Base-by-base conservation (phyloP, 2,888 invertebrate species). In the Geophilus truncorum region DNA sequence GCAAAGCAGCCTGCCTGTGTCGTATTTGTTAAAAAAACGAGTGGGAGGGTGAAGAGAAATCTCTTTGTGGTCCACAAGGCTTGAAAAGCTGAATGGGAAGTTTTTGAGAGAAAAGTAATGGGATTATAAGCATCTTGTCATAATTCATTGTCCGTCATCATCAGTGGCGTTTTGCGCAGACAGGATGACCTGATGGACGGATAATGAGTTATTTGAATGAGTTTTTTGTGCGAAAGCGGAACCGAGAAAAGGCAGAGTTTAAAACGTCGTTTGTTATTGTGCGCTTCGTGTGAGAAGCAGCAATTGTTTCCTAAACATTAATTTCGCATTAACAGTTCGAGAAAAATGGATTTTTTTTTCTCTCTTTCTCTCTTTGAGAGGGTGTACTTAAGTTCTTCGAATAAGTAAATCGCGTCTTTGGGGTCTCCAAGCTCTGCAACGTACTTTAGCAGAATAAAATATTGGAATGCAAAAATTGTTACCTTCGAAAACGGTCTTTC, bases 391-490 rank as follows among this genome's bases (percentile, higher is more conserved):
- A n/a, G 28, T 23, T 23, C n/a, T n/a, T 70, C n/a, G 70, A 70
- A 70, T 70, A 70, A 23, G 28, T 70, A 25, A 70, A 25, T 70
- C 28, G 28, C 25, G 10, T 70, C 70, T 70, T 5, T 23, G 9
- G 70, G 70, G 70, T 28, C 70, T 15, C 70, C 25, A 70, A 70
- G 28, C n/a, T n/a, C n/a, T 70, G 70, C 70, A 70, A 15, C 9
- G 28, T n/a, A 25, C 70, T 70, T 10, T 10, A 10, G 7, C 6
- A 28, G 28, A 70, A 70, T 70, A 70, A 70, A 70, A 70, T 70
- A 70, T 70, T 70, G 70, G 70, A 70, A 70, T 70, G 70, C 28
- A 28, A 70, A 70, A 70, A 70, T 51, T 70, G 70, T 70, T 70
- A 70, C 70, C 70, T 70, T n/a, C 28, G 25, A 9, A 70, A 70